phyloP scores from a whole-genome alignment of 1,140 invertebrate species.

The Augochlora pura region DNA sequence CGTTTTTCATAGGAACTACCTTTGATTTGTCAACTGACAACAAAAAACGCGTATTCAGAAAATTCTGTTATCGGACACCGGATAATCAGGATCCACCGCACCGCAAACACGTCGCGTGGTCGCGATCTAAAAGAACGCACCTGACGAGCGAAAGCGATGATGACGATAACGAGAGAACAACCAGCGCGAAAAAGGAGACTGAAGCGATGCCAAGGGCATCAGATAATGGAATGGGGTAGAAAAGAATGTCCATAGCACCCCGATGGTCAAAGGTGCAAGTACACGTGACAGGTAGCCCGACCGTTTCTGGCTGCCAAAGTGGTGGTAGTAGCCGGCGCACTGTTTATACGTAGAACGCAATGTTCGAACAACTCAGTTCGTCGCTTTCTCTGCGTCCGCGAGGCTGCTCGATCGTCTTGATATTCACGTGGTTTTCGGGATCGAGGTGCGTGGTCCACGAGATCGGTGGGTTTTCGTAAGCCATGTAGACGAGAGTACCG shows the following conservation, averaged over 20 bases:
- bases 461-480: neutral
- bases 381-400: conserved; percentile 76
- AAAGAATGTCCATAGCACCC: neutral
- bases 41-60: too few relatives aligned
- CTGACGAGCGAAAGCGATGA: too few relatives aligned
- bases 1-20: too few relatives aligned
- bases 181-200: too few relatives aligned
- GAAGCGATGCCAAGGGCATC: neutral
- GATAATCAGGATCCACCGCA: too few relatives aligned
- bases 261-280: conserved; percentile 2
- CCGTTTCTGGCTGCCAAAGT: conserved; percentile 37
- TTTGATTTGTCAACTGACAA: too few relatives aligned
- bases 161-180: too few relatives aligned
- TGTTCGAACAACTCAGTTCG: conserved; percentile 75
- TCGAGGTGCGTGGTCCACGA: conserved; percentile 7
- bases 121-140: too few relatives aligned
- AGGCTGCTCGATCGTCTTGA: conserved; percentile 59
- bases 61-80: too few relatives aligned
- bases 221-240: neutral
- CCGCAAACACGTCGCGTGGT: too few relatives aligned
- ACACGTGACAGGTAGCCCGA: neutral
- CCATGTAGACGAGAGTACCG: too few relatives aligned
- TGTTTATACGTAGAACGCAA: conserved; percentile 77
- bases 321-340: conserved; percentile 70
- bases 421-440: conserved; percentile 44